phyloP scores from a whole-genome alignment of 2,888 invertebrate species.

The Lamproptera curius region DNA sequence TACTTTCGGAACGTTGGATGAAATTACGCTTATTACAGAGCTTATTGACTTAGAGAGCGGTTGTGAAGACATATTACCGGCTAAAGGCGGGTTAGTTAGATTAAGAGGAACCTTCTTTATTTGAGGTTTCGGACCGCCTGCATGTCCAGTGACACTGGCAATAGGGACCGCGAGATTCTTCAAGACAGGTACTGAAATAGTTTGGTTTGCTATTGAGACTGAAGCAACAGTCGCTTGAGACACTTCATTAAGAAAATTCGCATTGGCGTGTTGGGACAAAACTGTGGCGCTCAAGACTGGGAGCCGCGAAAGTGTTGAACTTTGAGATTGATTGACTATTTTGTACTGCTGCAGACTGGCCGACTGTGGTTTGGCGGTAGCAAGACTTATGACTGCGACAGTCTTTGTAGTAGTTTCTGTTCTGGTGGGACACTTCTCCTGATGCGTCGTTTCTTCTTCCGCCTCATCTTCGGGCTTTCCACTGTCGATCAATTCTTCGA shows the following conservation, averaged over 20 bases:
- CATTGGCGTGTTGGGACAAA: slow-evolving; percentile 59
- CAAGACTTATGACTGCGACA: slow-evolving; percentile 72
- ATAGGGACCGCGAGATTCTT: slow-evolving; percentile 64
- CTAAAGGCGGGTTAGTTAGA: slow-evolving; percentile 52
- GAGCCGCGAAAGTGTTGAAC: slow-evolving; percentile 49
- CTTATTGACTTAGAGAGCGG: slow-evolving; percentile 60
- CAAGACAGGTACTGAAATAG: slow-evolving; percentile 69
- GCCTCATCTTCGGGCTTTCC: slow-evolving; percentile 76
- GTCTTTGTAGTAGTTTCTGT: slow-evolving; percentile 74
- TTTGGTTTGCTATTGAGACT: slow-evolving; percentile 72
- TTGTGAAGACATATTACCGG: slow-evolving; percentile 56
- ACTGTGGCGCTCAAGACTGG: slow-evolving; percentile 58
- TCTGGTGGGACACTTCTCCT: slow-evolving; percentile 62
- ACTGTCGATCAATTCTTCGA: slow-evolving; percentile 81
- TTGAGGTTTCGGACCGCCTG: slow-evolving; percentile 43
- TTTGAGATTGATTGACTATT: slow-evolving; percentile 53
- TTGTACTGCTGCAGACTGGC: slow-evolving; percentile 67
- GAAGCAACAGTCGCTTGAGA: slow-evolving; percentile 79
- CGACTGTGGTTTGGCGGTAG: slow-evolving; percentile 61
- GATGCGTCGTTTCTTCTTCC: slow-evolving; percentile 45
- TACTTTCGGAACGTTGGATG: slow-evolving; percentile 60
- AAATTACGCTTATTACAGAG: slow-evolving; percentile 71
- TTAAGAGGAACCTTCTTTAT: slow-evolving; percentile 60
- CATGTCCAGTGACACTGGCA: slow-evolving; percentile 42
- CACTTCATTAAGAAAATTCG: slow-evolving; percentile 74